Evolutionary conservation across 2,113 vertebrate species (phyloP), one percentile per base, ranked within the genome.

Genomic region (Cololabis saira): DNA sequence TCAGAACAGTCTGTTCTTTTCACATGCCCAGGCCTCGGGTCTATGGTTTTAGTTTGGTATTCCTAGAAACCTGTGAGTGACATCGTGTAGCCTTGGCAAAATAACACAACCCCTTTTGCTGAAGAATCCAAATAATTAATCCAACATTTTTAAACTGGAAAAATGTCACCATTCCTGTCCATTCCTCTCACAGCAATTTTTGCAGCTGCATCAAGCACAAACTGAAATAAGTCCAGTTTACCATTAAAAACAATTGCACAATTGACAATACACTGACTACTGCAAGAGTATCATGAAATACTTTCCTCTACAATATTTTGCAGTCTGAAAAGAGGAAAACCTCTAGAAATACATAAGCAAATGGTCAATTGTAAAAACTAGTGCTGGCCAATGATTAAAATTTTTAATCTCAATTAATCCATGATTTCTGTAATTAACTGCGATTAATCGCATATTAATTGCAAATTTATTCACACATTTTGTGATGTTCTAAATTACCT

Each of bases 1-100:
- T 68, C 60, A 62, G 51, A 64, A 57, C 58, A 69, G 79, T 71
- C 42, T 63, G 48, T 41, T 59, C 44, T 56, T 48, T 40, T 74
- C 67, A 71, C 49, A 64, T 67, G 49, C 14, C 44, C 16, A 11
- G 49, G 58, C 53, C 70, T 58, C 21, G 43, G 37, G 57, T 72
- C 47, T 37, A 15, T 18, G 16, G 17, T 19, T n/a, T 50, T 66
- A 50, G 52, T 82, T 70, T 70, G 51, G 55, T 54, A 58, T 72
- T 62, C 53, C 45, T 18, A 52, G 10, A 80, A 73, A 58, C 24
- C 18, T 30, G 19, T 54, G n/a, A 1, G 14, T 3, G 21, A 1
- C 27, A 49, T 21, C 27, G 24, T 50, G 16, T 21, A 58, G 22
- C 15, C 0, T 48, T 14, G 15, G 37, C 17, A 53, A 63, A 2